Conservation (phyloP, 1,140 invertebrate genomes). For the Oncopeltus fasciatus region DNA sequence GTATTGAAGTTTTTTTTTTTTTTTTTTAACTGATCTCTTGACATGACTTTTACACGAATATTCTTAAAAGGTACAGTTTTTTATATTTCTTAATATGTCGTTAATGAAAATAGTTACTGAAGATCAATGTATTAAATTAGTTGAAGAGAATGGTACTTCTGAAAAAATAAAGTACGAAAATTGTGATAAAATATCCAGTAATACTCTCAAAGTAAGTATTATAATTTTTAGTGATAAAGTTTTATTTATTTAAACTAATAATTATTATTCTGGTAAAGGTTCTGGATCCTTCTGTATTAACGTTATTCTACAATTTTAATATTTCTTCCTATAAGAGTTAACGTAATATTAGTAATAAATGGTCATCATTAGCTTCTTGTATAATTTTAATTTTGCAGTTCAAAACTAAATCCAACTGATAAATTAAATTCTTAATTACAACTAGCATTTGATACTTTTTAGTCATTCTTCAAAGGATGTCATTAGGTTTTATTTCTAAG, state of each 20-base stretch:
- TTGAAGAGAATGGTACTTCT: neutral
- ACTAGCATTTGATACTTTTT: too few species aligned
- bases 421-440: too few species aligned
- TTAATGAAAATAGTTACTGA: neutral
- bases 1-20: neutral
- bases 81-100: neutral
- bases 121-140: conserved; percentile 3
- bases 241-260: too few species aligned
- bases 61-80: neutral
- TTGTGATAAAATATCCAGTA: neutral
- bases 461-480: too few species aligned
- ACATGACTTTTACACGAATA: neutral
- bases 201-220: neutral
- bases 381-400: neutral
- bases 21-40: too few species aligned
- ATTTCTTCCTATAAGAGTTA: neutral
- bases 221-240: neutral
- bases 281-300: neutral
- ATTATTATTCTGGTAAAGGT: neutral
- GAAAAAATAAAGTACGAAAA: conserved; percentile 1
- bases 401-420: too few species aligned
- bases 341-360: neutral
- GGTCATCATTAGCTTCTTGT: neutral
- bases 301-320: neutral
- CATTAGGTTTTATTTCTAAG: too few species aligned